Evolutionary conservation across 2,113 vertebrate genomes (phyloP), one percentile per base, ranked within the genome.

Genomic region (Ameiurus melas): DNA sequence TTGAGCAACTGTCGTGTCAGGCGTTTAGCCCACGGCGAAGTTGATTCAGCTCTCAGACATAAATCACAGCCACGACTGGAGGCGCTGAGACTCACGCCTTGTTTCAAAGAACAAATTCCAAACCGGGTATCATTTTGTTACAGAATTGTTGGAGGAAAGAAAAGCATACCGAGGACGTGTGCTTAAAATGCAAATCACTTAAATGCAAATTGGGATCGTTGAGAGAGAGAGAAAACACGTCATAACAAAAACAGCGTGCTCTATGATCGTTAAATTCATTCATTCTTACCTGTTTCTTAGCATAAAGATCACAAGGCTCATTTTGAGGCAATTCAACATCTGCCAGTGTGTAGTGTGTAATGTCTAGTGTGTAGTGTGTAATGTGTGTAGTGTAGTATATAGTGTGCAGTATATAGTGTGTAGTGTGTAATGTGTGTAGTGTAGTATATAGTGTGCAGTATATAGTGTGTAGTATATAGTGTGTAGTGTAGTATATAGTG

Each of bases 1-100:
- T 93, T 93, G 93, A 94, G 92, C 89, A 92, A 94, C 93, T 89
- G 75, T 14, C 27, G 27, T n/a, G 27, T 53, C 51, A 14, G 91
- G 89, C 88, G 87, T 88, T 82, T 36, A 87, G 92, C 90, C 64
- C 2, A 89, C 91, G 89, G 90, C 51, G 91, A 58, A 89, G 80
- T 84, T 73, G 86, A 89, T 62, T 90, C 85, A 53, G 87, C 70
- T 92, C 75, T 92, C 92, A 92, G 90, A 92, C 89, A 95, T 95
- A 94, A 94, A 95, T 95, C 94, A 93, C 91, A 93, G 84, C 92
- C 80, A 85, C 86, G 88, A 90, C 90, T 89, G 89, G 86, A 91
- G 89, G 89, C 91, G 79, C 93, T 93, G 94, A 93, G 94, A 93
- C 30, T 94, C 93, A 90, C 84, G 55, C 77, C 27, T 30, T 20